phyloP scores from a whole-genome alignment of 2,113 vertebrate genomes.

The Gopherus evgoodei region DNA sequence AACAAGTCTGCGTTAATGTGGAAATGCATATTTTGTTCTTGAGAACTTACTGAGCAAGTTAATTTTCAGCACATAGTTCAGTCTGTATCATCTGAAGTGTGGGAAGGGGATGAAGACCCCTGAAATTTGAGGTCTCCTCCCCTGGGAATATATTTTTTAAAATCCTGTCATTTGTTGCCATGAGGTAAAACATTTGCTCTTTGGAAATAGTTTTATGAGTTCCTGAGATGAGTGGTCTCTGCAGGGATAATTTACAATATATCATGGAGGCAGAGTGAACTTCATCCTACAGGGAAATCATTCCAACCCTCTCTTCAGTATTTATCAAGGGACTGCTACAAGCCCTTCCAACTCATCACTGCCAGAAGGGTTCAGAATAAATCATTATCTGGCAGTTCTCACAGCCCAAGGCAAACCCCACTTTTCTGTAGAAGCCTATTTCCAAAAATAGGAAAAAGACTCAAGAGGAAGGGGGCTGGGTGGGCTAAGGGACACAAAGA shows the following conservation, averaged over 20 bases:
- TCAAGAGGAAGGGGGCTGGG: neutral
- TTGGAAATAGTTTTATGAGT: neutral
- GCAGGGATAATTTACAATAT: neutral
- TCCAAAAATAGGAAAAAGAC: neutral
- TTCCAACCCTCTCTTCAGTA: neutral
- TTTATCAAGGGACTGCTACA: neutral
- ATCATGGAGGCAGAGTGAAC: neutral
- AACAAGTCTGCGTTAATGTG: constrained; percentile 28
- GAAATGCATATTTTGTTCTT: constrained; percentile 41
- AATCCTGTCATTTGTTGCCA: neutral
- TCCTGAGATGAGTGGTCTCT: neutral
- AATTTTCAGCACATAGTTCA: constrained; percentile 22
- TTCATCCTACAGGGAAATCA: neutral
- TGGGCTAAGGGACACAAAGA: rapidly evolving
- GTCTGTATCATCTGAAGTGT: constrained; percentile 40
- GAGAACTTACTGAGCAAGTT: constrained; percentile 23
- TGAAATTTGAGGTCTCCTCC: neutral
- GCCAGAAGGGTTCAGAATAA: neutral
- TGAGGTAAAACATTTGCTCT: neutral
- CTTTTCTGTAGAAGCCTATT: neutral
- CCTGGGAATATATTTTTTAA: neutral
- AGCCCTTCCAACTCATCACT: neutral
- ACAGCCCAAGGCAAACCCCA: neutral
- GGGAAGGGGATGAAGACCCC: constrained; percentile 22
- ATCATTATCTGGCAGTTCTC: neutral